A percentile compares a stretch with the other conserved stretches of the same genome.
These are phyloP conservation scores for Pelecanoides urinatrix DNA, from an alignment of 2,113 vertebrate species.

Conservation along the genomic window DNA sequence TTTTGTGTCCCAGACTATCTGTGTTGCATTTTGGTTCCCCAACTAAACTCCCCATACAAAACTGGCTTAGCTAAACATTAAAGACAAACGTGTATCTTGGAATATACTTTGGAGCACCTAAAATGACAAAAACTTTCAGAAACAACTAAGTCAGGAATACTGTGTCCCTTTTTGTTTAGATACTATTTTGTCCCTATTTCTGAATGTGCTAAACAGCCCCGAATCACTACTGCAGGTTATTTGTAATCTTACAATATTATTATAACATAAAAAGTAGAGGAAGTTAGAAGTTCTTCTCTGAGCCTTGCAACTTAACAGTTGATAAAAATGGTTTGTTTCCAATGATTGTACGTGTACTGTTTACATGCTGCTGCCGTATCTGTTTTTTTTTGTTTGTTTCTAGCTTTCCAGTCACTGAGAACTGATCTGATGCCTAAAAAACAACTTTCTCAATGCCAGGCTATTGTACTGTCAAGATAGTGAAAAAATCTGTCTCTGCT, in stretches of 20 bases:
- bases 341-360: neutral
- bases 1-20: neutral
- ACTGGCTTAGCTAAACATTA: neutral
- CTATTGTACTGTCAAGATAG: neutral
- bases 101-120: neutral
- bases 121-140: neutral
- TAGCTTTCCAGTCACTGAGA: neutral
- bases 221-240: neutral
- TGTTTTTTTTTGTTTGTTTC: neutral
- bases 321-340: neutral
- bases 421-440: neutral
- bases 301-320: neutral
- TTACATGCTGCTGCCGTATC: neutral
- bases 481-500: neutral
- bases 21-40: neutral
- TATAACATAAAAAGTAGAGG: neutral
- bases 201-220: neutral
- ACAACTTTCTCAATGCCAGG: neutral
- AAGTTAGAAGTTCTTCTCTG: neutral
- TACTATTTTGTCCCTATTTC: neutral
- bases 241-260: neutral
- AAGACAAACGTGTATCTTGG: neutral
- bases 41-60: neutral
- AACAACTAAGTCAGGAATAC: neutral
- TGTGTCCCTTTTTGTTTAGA: neutral